Conservation (phyloP, 64 coral and sea anemone genomes). For the Anthopleura sola region DNA sequence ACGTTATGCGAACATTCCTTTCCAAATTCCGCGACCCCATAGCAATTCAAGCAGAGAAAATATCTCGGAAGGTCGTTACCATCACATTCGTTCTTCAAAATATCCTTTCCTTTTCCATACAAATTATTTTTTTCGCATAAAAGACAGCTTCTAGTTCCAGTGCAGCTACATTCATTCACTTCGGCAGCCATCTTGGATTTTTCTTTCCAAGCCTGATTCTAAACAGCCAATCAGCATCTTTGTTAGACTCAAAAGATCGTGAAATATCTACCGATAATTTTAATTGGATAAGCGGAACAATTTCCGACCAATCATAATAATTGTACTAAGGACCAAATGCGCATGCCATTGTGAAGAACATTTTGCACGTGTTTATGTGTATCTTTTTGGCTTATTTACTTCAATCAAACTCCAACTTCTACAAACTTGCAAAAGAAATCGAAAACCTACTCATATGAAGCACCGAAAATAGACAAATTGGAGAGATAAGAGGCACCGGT, state of each 20-base stretch:
- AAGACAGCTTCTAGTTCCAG: slow-evolving; percentile 83
- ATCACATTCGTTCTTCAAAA: background rate
- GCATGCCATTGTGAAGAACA: background rate
- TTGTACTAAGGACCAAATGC: background rate
- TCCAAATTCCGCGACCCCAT: slow-evolving; percentile 9
- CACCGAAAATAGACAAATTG: background rate
- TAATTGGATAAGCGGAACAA: background rate
- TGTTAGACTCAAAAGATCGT: background rate
- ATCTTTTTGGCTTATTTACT: background rate
- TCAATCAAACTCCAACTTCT: background rate
- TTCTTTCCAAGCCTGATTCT: background rate
- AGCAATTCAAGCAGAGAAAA: slow-evolving; percentile 72
- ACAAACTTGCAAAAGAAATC: background rate
- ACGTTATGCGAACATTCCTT: slow-evolving; percentile 28
- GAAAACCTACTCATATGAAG: background rate
- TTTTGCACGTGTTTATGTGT: slow-evolving; percentile 22
- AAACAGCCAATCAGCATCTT: background rate
- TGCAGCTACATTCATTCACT: slow-evolving; percentile 39
- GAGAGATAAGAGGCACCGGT: background rate
- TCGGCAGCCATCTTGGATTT: slow-evolving; percentile 60
- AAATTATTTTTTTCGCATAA: slow-evolving; percentile 68
- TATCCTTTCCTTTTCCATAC: background rate
- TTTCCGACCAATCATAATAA: background rate
- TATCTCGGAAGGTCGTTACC: slow-evolving; percentile 28
- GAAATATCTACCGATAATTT: background rate